Conservation (phyloP, 2,888 invertebrate species). For the Pollenia angustigena region DNA sequence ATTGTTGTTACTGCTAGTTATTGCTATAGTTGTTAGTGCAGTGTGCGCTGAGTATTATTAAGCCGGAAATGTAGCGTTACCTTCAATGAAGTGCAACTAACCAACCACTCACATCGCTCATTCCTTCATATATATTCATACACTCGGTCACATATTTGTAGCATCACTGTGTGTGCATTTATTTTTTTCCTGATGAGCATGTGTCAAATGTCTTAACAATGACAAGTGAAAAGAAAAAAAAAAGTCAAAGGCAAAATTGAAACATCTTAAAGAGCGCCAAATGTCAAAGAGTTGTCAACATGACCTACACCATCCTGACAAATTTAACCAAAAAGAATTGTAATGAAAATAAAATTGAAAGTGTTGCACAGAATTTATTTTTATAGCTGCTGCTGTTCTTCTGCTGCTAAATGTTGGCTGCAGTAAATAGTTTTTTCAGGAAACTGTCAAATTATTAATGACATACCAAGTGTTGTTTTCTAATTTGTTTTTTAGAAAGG, state of each 20-base stretch:
- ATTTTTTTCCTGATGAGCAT: slow-evolving; percentile 58
- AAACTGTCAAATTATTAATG: slow-evolving; percentile 68
- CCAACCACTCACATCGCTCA: slow-evolving; percentile 21
- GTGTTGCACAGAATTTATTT: slow-evolving; percentile 41
- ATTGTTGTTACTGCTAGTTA: not conserved
- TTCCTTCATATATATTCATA: slow-evolving; percentile 11
- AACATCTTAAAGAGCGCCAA: slow-evolving; percentile 68
- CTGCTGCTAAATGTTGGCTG: not conserved
- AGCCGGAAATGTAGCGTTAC: slow-evolving; percentile 71
- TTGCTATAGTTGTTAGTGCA: slow-evolving; percentile 19
- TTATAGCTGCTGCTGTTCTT: slow-evolving; percentile 14
- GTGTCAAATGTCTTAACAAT: slow-evolving; percentile 68
- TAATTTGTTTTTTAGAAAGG: slow-evolving; percentile 49
- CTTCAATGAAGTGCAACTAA: slow-evolving; percentile 69
- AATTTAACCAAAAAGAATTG: slow-evolving; percentile 16
- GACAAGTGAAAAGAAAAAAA: slow-evolving; percentile 67
- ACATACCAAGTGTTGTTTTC: slow-evolving; percentile 53
- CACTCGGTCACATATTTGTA: slow-evolving; percentile 12
- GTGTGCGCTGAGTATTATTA: slow-evolving; percentile 22
- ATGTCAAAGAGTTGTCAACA: slow-evolving; percentile 72
- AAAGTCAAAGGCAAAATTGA: slow-evolving; percentile 29
- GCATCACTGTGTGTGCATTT: slow-evolving; percentile 5
- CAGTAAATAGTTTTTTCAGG: slow-evolving; percentile 38
- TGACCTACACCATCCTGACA: slow-evolving; percentile 62
- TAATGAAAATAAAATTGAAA: slow-evolving; percentile 57